Conservation (phyloP, 2,888 invertebrate species). For the Dinocampus coccinellae region DNA sequence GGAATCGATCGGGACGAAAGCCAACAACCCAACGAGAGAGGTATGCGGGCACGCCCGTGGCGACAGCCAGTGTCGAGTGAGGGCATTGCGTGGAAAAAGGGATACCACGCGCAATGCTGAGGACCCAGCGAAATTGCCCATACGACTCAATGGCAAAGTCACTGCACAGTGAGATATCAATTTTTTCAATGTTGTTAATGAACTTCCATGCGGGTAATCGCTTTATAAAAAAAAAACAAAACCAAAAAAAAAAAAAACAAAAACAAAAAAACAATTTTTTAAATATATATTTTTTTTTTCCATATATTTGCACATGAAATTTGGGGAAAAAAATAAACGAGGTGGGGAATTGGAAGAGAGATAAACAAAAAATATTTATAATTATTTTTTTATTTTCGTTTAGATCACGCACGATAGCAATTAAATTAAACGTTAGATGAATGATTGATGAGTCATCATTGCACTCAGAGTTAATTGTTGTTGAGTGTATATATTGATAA, state of each 20-base stretch:
- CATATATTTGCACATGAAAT: too few relatives aligned
- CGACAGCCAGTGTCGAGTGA: constrained; percentile 15
- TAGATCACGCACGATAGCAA: too few relatives aligned
- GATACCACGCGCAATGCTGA: not conserved
- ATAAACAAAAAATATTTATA: too few relatives aligned
- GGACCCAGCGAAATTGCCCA: not conserved
- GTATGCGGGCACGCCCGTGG: constrained; percentile 33
- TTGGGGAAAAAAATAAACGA: too few relatives aligned
- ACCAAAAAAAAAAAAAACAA: too few relatives aligned
- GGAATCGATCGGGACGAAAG: constrained; percentile 28
- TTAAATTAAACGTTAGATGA: too few relatives aligned
- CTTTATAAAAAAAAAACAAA: too few relatives aligned
- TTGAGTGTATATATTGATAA: not conserved
- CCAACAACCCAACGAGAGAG: constrained; percentile 1
- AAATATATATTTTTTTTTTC: too few relatives aligned
- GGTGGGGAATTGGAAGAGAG: too few relatives aligned
- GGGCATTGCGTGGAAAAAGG: not conserved
- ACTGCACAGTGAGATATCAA: not conserved
- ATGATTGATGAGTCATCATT: too few relatives aligned
- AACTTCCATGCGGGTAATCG: not conserved
- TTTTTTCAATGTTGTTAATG: not conserved
- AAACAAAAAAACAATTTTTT: too few relatives aligned
- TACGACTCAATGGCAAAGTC: not conserved
- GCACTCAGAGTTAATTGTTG: not conserved
- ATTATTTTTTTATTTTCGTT: too few relatives aligned